Conservation (phyloP, 2,113 vertebrate species). For the Piaya cayana region DNA sequence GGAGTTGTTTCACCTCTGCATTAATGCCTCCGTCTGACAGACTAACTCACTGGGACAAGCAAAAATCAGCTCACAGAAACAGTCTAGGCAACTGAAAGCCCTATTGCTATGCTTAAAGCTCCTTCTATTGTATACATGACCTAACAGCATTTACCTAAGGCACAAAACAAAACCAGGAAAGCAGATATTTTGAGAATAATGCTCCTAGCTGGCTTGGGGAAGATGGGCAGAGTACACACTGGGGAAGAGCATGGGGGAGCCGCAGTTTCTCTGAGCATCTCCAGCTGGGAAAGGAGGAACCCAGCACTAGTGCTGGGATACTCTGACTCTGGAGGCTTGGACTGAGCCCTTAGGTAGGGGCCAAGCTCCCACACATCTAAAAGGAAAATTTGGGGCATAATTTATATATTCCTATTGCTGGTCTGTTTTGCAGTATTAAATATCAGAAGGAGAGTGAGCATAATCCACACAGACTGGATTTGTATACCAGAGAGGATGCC, state of each 20-base stretch:
- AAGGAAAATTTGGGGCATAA: neutral
- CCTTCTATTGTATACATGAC: neutral
- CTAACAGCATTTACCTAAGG: neutral
- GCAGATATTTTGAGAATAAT: neutral
- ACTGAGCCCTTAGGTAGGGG: neutral
- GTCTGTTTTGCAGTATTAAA: neutral
- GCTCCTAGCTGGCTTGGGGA: neutral
- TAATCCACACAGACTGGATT: neutral
- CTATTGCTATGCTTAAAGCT: neutral
- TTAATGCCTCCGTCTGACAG: neutral
- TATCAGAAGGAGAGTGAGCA: neutral
- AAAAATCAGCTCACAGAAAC: neutral
- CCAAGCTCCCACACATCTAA: neutral
- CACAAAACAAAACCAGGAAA: neutral
- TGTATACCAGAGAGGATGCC: neutral
- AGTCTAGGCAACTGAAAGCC: neutral
- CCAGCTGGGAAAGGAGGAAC: fast-evolving
- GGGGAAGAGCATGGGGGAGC: neutral
- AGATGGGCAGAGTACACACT: neutral
- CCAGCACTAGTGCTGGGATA: neutral
- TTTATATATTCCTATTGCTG: neutral
- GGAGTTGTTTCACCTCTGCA: neutral
- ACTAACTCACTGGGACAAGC: neutral
- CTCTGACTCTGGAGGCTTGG: fast-evolving
- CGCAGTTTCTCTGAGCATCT: neutral